phyloP scores from a whole-genome alignment of 2,797 vertebrate genomes.

The Karalla daura region DNA sequence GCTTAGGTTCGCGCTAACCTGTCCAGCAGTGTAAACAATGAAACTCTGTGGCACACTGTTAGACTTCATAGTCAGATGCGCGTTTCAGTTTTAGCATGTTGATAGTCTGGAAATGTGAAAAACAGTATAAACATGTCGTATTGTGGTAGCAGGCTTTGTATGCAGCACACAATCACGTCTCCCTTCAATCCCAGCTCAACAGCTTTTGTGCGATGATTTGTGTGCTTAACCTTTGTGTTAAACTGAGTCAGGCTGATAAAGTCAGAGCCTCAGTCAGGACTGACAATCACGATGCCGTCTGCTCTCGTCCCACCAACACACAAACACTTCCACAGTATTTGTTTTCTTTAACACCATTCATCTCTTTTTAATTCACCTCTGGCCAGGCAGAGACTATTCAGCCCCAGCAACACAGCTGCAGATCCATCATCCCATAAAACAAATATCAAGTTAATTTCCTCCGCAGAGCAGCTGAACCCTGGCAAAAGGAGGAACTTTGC shows the following conservation, averaged over 20 bases:
- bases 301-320: neutral
- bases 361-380: slow-evolving; percentile 10
- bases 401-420: neutral
- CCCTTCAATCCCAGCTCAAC: neutral
- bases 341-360: neutral
- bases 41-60: neutral
- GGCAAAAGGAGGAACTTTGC: slow-evolving; percentile 2
- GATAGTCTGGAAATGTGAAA: neutral
- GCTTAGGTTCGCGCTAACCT: neutral
- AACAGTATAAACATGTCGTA: no score
- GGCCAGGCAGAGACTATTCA: neutral
- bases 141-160: neutral
- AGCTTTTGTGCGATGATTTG: neutral
- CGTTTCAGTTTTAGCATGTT: neutral
- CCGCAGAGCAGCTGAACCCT: slow-evolving; percentile 7
- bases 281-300: neutral
- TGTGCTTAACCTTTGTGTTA: neutral
- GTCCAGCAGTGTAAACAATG: neutral
- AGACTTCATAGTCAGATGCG: no score
- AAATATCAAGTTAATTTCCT: slow-evolving; percentile 13
- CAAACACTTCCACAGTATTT: neutral
- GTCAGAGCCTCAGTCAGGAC: neutral
- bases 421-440: slow-evolving; percentile 4
- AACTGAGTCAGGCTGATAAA: neutral
- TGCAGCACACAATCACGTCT: neutral